Evolutionary conservation across 35 echinoderm and acorn worm species (phyloP).

Genomic region (Anneissia japonica): DNA sequence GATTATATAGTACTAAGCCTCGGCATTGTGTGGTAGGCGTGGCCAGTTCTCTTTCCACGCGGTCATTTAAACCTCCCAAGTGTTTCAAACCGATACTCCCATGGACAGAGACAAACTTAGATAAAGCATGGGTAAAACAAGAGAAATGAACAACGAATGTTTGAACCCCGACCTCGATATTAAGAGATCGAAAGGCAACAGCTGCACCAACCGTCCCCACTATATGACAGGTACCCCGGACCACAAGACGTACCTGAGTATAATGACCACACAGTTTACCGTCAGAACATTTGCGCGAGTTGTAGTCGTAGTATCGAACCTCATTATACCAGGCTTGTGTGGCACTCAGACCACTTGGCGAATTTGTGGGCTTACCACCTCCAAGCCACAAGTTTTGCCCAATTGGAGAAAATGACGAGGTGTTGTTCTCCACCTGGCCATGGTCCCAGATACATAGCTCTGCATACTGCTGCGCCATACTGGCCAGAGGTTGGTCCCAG

Average conservation of each 20-base stretch:
- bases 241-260: conserved; percentile 65
- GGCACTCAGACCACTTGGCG: conserved; percentile 10
- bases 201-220: too few species aligned
- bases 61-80: too few species aligned
- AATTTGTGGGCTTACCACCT: background rate
- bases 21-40: too few species aligned
- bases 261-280: conserved; percentile 79
- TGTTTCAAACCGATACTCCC: too few species aligned
- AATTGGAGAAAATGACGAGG: conserved; percentile 28
- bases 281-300: conserved; percentile 31
- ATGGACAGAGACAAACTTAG: too few species aligned
- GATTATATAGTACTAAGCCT: too few species aligned
- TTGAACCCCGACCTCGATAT: too few species aligned
- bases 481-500: conserved; percentile 81
- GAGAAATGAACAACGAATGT: too few species aligned
- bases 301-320: conserved; percentile 62
- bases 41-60: too few species aligned
- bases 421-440: conserved; percentile 46
- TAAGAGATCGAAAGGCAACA: too few species aligned
- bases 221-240: too few species aligned
- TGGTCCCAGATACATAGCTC: conserved; percentile 62
- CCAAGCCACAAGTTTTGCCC: conserved; percentile 74
- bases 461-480: conserved; percentile 82
- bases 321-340: conserved; percentile 82
- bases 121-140: too few species aligned